Conservation (phyloP, 37 sponge, comb jelly and placozoan species). For the Oscarella lobularis region DNA sequence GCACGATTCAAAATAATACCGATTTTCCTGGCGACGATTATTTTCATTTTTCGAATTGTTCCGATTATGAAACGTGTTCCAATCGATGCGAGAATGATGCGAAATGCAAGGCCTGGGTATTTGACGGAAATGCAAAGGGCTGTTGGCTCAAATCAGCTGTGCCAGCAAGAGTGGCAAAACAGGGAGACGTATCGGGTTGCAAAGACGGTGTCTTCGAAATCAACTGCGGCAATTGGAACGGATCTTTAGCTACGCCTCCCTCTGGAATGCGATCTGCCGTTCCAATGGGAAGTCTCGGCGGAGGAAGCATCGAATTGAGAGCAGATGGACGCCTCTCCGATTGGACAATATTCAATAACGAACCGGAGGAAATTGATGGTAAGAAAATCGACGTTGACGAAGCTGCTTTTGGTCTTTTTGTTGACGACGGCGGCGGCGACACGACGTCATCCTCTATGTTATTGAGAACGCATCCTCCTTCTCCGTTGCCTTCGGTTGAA, state of each 20-base stretch:
- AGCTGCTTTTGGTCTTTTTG: neutral
- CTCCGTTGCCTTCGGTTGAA: neutral
- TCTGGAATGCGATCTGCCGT: constrained; percentile 7
- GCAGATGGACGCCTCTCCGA: constrained; percentile 6
- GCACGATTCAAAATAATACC: neutral
- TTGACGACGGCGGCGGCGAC: neutral
- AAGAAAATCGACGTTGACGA: constrained; percentile 4
- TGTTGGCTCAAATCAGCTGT: constrained; percentile 5
- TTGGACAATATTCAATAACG: constrained; percentile 5
- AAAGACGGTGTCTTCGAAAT: neutral
- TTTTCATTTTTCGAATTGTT: neutral
- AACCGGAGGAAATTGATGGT: neutral
- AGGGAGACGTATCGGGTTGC: neutral
- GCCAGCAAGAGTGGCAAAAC: neutral
- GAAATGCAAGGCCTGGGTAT: neutral
- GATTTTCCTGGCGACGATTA: constrained; percentile 5
- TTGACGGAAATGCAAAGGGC: neutral
- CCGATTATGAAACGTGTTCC: neutral
- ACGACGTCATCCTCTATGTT: neutral
- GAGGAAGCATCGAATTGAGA: constrained; percentile 3
- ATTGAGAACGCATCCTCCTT: neutral
- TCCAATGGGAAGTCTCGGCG: constrained; percentile 2
- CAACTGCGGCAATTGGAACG: neutral
- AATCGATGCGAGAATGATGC: neutral
- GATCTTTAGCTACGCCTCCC: neutral